Evolutionary conservation across 2,113 vertebrate genomes (phyloP), one percentile per base, ranked within the genome.

Genomic region (Dromiciops gliroides): DNA sequence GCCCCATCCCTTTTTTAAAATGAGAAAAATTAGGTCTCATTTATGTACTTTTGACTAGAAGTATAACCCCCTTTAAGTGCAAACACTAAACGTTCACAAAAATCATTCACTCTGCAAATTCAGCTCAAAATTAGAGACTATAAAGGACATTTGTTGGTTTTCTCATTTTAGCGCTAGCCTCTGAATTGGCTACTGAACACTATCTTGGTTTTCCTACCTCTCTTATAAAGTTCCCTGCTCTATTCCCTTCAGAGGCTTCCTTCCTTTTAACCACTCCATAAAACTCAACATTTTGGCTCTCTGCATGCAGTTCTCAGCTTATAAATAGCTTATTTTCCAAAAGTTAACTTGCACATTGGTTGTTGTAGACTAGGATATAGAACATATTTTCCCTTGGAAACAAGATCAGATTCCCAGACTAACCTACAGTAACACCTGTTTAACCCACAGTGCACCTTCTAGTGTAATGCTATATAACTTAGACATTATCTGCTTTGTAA

Each of bases 21-120:
- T 49, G 90, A n/a, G 48, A 89, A 95, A 95, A 95, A 92, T n/a
- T 28, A 9, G 47, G 26, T 95, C 95, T 94, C 51, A 92, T 91
- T 75, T 75, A 53, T 52, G 7, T 52, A 23, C 6, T 53, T 53
- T 53, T 53, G 52, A 53, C 23, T 53, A 25, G 24, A 53, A 53
- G 24, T 26, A 26, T 53, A 53, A 53, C 16, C 51, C 51, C 22
- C 11, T 51, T 50, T 50, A 50, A 19, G 25, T 53, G 8, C 52
- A 53, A 53, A 24, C 24, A 53, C 52, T 26, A 5, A 24, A 5
- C 8, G 52, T 25, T 26, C 52, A 53, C 24, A 53, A 53, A 53
- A 53, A 25, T 53, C 52, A 53, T 53, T 53, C 52, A 53, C 25
- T 53, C 26, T 24, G 52, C 26, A 53, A 53, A 53, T 53, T 53